A percentile compares a stretch with the other conserved stretches of the same genome.
phyloP scores from a whole-genome alignment of 1,140 invertebrate genomes.

The Trichonephila inaurata region DNA sequence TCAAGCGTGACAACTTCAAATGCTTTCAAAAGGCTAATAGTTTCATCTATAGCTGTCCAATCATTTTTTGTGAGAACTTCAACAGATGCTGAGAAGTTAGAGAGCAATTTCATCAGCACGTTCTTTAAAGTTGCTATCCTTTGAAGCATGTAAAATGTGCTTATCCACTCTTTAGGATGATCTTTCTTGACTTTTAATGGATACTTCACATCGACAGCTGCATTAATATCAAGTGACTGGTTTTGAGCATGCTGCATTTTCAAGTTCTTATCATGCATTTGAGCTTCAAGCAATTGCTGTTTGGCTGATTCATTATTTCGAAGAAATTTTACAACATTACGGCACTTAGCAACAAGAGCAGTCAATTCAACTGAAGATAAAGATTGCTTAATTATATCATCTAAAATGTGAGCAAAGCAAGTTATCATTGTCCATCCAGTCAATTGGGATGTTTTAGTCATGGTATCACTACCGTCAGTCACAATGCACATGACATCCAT shows the following conservation, averaged over 20 bases:
- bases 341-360: conserved; percentile 57
- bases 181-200: conserved; percentile 74
- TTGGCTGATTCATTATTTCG: conserved; percentile 65
- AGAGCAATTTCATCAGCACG: conserved; percentile 47
- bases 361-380: conserved; percentile 52
- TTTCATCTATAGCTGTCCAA: conserved; percentile 73
- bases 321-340: conserved; percentile 62
- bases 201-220: conserved; percentile 55
- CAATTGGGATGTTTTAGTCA: conserved; percentile 55
- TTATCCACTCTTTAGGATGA: conserved; percentile 70
- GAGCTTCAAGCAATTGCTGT: conserved; percentile 66
- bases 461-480: conserved; percentile 54
- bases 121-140: conserved; percentile 73
- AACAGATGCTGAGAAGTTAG: conserved; percentile 47
- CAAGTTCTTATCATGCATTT: conserved; percentile 72
- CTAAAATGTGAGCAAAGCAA: conserved; percentile 66
- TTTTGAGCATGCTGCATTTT: conserved; percentile 66
- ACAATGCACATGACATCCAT: conserved; percentile 71
- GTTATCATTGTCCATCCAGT: conserved; percentile 51
- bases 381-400: conserved; percentile 64
- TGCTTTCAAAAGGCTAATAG: conserved; percentile 66
- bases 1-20: conserved; percentile 73
- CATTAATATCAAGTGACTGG: conserved; percentile 59
- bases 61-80: conserved; percentile 53
- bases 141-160: conserved; percentile 73